Evolutionary conservation across 1,140 invertebrate species (phyloP).

Genomic region (Drosophila lacteicornis): DNA sequence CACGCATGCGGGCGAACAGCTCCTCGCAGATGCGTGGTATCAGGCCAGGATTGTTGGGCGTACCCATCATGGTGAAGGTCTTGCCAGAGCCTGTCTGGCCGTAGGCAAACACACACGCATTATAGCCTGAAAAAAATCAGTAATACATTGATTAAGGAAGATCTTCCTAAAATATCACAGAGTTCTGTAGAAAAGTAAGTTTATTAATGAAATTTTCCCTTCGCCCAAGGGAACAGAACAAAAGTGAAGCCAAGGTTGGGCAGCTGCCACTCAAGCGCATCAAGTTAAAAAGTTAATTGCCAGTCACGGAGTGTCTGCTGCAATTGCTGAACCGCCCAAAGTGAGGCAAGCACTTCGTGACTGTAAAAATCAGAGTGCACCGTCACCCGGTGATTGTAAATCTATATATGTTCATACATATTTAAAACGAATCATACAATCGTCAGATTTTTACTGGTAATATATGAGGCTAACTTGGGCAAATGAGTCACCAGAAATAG

Average conservation of each 20-base stretch:
- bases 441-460: background rate
- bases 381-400: slow-evolving; percentile 27
- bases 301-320: slow-evolving; percentile 42
- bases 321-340: slow-evolving; percentile 31
- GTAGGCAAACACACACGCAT: slow-evolving; percentile 98
- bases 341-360: slow-evolving; percentile 44
- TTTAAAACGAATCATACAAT: background rate
- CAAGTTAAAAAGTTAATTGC: slow-evolving; percentile 38
- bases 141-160: too few species aligned
- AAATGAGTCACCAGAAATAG: slow-evolving; percentile 1
- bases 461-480: slow-evolving; percentile 4
- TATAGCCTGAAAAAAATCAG: slow-evolving; percentile 89
- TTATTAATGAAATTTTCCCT: background rate
- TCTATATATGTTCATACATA: background rate
- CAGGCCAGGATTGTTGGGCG: slow-evolving; percentile 91
- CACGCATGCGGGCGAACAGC: slow-evolving; percentile 90
- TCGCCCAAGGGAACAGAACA: slow-evolving; percentile 9
- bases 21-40: slow-evolving; percentile 95
- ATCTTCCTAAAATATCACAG: background rate
- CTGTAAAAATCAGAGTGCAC: slow-evolving; percentile 22
- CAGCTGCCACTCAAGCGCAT: slow-evolving; percentile 37
- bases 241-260: slow-evolving; percentile 19
- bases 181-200: background rate
- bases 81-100: slow-evolving; percentile 94
- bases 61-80: slow-evolving; percentile 99